Conservation (phyloP, 2,797 vertebrate species). For the Lepus oiostolus region DNA sequence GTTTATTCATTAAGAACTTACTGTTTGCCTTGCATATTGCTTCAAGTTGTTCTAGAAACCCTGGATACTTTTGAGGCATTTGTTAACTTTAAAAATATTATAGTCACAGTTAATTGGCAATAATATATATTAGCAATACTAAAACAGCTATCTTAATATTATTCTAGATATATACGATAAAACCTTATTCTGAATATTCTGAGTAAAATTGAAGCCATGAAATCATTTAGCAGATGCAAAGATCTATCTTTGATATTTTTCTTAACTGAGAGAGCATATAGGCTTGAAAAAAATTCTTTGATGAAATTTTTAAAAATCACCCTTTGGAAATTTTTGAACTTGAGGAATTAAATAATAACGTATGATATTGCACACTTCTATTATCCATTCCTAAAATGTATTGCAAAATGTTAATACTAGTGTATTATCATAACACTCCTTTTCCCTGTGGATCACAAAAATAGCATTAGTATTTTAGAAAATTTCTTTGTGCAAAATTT, state of each 20-base stretch:
- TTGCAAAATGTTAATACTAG: neutral
- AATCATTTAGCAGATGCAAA: neutral
- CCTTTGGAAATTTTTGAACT: neutral
- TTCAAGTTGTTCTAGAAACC: neutral
- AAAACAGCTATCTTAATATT: neutral
- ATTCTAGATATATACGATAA: neutral
- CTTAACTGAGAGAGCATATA: neutral
- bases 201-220: neutral
- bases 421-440: neutral
- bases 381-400: neutral
- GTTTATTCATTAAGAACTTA: neutral
- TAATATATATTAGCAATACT: neutral
- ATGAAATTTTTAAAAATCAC: neutral
- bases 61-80: neutral
- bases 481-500: neutral
- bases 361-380: neutral
- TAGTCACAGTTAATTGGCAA: neutral
- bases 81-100: neutral
- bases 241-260: neutral
- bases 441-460: neutral
- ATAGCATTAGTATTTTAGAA: neutral
- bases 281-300: neutral
- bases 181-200: neutral
- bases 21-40: neutral
- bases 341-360: conserved; percentile 7